phyloP scores from a whole-genome alignment of 2,113 vertebrate genomes.

The Beaufortia kweichowensis region DNA sequence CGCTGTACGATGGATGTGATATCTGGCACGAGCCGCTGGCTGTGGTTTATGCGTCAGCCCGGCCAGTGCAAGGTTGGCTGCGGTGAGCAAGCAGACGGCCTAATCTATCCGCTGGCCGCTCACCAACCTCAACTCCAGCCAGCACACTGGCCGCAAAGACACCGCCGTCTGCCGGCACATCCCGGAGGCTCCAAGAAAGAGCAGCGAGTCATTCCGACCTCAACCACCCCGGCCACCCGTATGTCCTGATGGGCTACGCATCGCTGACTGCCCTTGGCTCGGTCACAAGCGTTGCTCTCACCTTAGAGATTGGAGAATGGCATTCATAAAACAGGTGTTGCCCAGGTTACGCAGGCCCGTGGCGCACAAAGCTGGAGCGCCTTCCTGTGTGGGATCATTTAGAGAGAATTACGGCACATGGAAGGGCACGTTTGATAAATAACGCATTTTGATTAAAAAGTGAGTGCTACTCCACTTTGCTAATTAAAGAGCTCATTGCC shows the following conservation, averaged over 20 bases:
- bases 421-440: neutral
- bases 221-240: conserved; percentile 29
- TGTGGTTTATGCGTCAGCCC: conserved; percentile 42
- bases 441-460: neutral
- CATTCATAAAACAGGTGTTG: conserved; percentile 99
- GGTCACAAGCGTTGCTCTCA: conserved; percentile 60
- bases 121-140: conserved; percentile 64
- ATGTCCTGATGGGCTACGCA: conserved; percentile 39
- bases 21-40: conserved; percentile 16
- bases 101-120: conserved; percentile 57
- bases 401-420: neutral
- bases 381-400: conserved; percentile 73
- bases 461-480: neutral
- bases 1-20: conserved; percentile 9
- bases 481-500: neutral
- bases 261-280: neutral
- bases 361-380: conserved; percentile 79
- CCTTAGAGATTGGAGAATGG: conserved; percentile 98
- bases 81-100: conserved; percentile 52
- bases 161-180: conserved; percentile 40
- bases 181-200: conserved; percentile 29
- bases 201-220: conserved; percentile 26
- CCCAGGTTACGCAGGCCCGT: conserved; percentile 94
- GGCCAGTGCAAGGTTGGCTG: conserved; percentile 38
- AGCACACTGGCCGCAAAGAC: conserved; percentile 61